Base-by-base conservation (phyloP, 2,797 vertebrate genomes). In the Hafferia zeledoni region DNA sequence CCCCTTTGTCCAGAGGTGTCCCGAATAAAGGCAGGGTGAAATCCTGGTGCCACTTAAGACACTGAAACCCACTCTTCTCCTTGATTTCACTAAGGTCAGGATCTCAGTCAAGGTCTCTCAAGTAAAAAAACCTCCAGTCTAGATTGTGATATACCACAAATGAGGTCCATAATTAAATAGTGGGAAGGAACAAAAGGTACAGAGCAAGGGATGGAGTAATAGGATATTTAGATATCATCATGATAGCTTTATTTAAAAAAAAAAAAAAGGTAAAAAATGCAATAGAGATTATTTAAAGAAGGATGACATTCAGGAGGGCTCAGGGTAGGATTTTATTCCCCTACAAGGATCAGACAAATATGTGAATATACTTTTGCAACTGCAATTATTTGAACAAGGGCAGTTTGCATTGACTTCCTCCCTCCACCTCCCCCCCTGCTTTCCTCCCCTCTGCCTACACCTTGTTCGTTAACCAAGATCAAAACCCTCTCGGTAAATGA, bases 1-100 rank as follows among this genome's bases (percentile, higher is more conserved):
- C 90, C 49, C 57, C 49, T 95, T 95, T 97, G 90, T 96, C 61
- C 68, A 93, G 72, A 88, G 50, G 41, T 60, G 77, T 84, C 67
- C 39, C 43, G 52, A 83, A 86, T 74, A 88, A 95, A 95, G 44
- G 44, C 83, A 82, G 68, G 75, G 90, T 92, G 78, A 96, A 93
- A 82, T 56, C 67, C 87, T 53, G 28, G 30, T 82, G 70, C 67
- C 70, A 93, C 85, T 96, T 88, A 27, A 87, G 85, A 86, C 37
- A 79, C 59, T 70, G 89, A 95, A 94, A 90, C 65, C 74, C 77
- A 46, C 76, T 60, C 60, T 65, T 37, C 79, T 87, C 60, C 65
- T 86, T 90, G 53, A 79, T 89, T 93, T 92, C 74, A 86, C 30
- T 72, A 27, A 90, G 53, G 89, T 92, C 90, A 95, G 80, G 52